Conservation (phyloP, 2,888 invertebrate species). For the Furcula furcula region DNA sequence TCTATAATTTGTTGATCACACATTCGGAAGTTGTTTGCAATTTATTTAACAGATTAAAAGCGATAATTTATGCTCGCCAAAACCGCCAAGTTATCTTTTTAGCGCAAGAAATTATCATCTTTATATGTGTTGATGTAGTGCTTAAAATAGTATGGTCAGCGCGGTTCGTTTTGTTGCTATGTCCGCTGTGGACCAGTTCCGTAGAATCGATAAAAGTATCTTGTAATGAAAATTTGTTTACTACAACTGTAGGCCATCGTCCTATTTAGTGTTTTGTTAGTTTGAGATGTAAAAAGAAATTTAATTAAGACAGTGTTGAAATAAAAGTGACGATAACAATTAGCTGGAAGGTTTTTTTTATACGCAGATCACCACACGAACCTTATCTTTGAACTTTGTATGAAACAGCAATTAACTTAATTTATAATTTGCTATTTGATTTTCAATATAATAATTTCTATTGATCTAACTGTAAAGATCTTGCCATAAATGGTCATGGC, state of each 20-base stretch:
- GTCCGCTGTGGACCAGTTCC: conserved; percentile 34
- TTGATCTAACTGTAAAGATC: too few relatives aligned
- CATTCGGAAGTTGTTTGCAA: conserved; percentile 19
- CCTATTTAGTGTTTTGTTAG: conserved; percentile 12
- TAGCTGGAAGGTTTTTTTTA: too few relatives aligned
- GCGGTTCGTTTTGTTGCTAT: conserved; percentile 13
- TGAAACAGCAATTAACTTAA: too few relatives aligned
- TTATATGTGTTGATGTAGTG: conserved; percentile 1
- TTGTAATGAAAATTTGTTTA: conserved; percentile 39
- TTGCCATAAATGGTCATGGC: too few relatives aligned
- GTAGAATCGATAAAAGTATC: conserved; percentile 33
- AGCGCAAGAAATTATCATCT: conserved; percentile 4
- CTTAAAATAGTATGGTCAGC: conserved; percentile 6
- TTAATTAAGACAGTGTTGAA: too few relatives aligned
- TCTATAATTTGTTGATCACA: conserved; percentile 18
- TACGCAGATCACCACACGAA: too few relatives aligned
- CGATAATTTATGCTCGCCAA: conserved; percentile 20
- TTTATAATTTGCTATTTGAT: too few relatives aligned
- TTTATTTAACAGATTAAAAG: conserved; percentile 17
- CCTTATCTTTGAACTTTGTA: too few relatives aligned
- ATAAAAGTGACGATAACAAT: too few relatives aligned
- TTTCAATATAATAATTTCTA: too few relatives aligned
- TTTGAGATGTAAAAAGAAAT: too few relatives aligned
- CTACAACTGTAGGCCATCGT: conserved; percentile 18
- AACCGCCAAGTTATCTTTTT: conserved; percentile 10